These are phyloP conservation scores for Actinia tenebrosa DNA, from an alignment of 64 coral and sea anemone genomes.

Conservation along the genomic window DNA sequence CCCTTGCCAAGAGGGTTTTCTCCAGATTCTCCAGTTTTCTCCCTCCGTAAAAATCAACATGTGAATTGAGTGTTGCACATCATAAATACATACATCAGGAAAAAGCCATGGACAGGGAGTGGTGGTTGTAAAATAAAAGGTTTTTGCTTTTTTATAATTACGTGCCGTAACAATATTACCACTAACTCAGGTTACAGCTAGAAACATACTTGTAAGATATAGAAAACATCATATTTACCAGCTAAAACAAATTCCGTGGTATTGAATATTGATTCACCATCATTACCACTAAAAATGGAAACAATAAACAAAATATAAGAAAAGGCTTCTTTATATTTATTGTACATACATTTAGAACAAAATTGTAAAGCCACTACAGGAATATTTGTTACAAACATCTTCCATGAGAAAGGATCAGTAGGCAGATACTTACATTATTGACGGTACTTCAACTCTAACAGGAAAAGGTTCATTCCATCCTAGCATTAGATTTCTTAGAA, in stretches of 20 bases:
- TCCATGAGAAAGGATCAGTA: no score
- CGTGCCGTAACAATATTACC: background rate
- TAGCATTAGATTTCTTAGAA: slow-evolving; percentile 54
- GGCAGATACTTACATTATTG: slow-evolving; percentile 26
- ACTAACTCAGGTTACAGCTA: background rate
- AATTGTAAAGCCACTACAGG: no score
- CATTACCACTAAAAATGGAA: background rate
- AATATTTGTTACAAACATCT: no score
- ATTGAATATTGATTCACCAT: slow-evolving; percentile 21
- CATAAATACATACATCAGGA: no score
- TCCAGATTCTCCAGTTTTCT: no score
- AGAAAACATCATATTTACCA: background rate
- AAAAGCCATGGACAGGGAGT: no score
- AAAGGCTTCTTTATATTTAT: background rate
- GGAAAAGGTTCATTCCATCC: slow-evolving; percentile 82
- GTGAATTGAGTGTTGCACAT: no score
- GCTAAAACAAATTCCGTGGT: slow-evolving; percentile 17
- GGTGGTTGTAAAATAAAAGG: no score
- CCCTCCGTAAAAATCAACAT: no score
- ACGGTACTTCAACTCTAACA: slow-evolving; percentile 73
- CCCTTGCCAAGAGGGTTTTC: no score
- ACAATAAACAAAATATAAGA: background rate
- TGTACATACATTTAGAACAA: no score
- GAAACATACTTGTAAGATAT: background rate
- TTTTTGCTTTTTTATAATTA: no score